Evolutionary conservation across 2,888 invertebrate genomes (phyloP), one percentile per base, ranked within the genome.

Genomic region (Argyresthia albistria): DNA sequence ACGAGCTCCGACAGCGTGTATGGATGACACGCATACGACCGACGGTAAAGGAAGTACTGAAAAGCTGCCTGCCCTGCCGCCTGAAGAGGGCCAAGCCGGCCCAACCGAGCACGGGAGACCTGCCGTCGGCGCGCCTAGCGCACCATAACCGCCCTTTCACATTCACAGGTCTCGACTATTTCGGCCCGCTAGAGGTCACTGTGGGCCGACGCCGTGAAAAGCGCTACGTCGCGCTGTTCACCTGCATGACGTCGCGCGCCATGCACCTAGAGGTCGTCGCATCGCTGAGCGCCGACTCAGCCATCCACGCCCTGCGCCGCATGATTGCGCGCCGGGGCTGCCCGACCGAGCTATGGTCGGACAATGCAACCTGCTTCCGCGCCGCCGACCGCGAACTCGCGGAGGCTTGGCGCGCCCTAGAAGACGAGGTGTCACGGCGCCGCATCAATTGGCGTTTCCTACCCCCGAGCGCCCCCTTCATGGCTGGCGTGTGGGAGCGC

Each of bases 351-450:
- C n/a, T 43, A 8, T 43, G 14, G 4, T 12, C 12, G 8, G 58
- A 60, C 37, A 57, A 59, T 12, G 59, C 55, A 0, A 59, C 57
- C 0, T 56, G 58, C 46, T 54, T 59, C 3, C 15, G 47, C 8
- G 58, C 56, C 15, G 55, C 57, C 1, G 47, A 50, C 42, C 12
- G 12, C 0, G 58, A 60, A 45, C 42, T 59, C 39, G n/a, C 39
- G 10, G 39, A 39, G 39, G 39, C 39, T n/a, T 39, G 10, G 39
- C n/a, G 39, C 39, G 36, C 7, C 8, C 25, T 25, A 6, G 25
- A 25, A 25, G 25, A 25, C 2, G 25, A 25, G 6, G 6, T 6
- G 2, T 25, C 25, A 6, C 2, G 25, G 2, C 6, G 25, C 25
- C 25, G 25, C 25, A 25, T 25, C 25, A 6, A 2, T 6, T 25